Percentiles rank a stretch among this genome's conserved stretches.
These are phyloP conservation scores for Xenus cinereus DNA, from an alignment of 2,113 vertebrate genomes.

Conservation along the genomic window DNA sequence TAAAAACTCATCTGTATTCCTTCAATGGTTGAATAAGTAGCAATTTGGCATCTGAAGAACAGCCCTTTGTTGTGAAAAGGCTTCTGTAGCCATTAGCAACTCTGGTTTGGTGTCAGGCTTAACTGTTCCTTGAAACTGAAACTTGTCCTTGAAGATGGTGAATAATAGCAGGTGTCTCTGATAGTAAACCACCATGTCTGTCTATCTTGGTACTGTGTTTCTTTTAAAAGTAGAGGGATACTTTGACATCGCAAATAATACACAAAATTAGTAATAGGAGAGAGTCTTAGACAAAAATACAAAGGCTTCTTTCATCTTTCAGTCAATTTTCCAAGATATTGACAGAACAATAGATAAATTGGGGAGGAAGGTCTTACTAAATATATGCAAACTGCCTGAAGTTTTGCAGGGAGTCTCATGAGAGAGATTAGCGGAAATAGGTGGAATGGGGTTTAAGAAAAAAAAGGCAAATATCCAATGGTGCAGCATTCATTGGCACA, in stretches of 20 bases:
- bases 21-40: background rate
- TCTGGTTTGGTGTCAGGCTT: constrained; percentile 11
- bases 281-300: background rate
- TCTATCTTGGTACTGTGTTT: background rate
- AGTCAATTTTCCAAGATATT: background rate
- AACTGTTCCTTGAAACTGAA: background rate
- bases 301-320: background rate
- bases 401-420: background rate
- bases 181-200: background rate
- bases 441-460: background rate
- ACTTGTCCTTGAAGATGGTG: background rate
- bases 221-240: background rate
- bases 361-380: background rate
- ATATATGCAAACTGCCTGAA: background rate
- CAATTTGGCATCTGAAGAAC: background rate
- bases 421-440: background rate
- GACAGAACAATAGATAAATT: background rate
- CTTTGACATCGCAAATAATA: background rate
- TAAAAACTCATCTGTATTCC: background rate
- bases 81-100: constrained; percentile 20
- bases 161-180: background rate
- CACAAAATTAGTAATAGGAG: background rate
- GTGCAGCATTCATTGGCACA: background rate
- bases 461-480: background rate
- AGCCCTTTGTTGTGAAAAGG: background rate